Percentiles rank a stretch among this genome's conserved stretches.
phyloP scores from a whole-genome alignment of 2,113 vertebrate genomes.

The Camelus dromedarius region DNA sequence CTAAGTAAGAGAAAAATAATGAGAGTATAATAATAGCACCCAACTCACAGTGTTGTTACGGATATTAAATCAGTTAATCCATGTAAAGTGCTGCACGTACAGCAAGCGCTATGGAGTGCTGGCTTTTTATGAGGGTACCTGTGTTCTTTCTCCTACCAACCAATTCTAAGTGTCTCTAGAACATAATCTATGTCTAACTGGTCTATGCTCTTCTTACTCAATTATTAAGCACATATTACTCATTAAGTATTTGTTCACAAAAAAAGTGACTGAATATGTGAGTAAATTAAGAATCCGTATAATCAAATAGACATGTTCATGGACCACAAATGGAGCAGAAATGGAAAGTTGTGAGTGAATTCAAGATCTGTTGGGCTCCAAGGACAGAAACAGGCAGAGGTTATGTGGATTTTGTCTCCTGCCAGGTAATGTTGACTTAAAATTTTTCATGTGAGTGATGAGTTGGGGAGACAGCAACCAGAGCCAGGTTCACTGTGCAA shows the following conservation, averaged over 20 bases:
- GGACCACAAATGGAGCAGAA: not conserved
- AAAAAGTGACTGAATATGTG: not conserved
- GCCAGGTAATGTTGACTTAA: not conserved
- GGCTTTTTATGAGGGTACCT: not conserved
- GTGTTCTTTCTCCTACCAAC: not conserved
- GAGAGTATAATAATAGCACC: not conserved
- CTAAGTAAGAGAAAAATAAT: not conserved
- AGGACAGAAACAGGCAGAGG: not conserved
- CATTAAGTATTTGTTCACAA: not conserved
- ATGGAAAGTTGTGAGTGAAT: not conserved
- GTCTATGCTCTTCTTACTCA: not conserved
- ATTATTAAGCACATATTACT: not conserved
- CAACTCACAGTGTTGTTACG: not conserved
- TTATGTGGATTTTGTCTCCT: not conserved
- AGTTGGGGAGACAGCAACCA: not conserved
- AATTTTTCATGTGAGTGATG: not conserved
- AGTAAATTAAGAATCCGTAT: not conserved
- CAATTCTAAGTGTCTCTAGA: not conserved
- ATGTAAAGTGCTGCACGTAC: not conserved
- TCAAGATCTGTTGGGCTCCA: not conserved
- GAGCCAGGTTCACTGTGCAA: not conserved
- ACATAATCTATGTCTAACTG: not conserved
- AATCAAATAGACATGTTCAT: not conserved
- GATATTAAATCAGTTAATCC: not conserved
- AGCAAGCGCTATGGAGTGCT: not conserved